Conservation (phyloP, 92 coral and sea anemone species). For the Isaurus tuberculatus region DNA sequence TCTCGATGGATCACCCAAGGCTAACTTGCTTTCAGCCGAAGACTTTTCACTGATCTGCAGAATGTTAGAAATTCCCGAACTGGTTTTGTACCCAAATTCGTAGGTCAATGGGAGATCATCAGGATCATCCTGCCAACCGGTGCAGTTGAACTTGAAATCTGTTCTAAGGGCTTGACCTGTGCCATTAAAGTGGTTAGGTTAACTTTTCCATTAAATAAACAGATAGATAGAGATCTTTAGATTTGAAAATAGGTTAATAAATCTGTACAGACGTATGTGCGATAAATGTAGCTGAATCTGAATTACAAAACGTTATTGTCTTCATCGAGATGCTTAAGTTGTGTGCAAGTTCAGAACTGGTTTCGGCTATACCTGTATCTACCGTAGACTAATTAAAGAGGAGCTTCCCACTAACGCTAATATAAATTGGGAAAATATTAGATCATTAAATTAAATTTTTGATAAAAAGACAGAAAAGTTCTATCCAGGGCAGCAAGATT, state of each 20-base stretch:
- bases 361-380: too few species aligned
- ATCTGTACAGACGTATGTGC: too few species aligned
- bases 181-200: background rate
- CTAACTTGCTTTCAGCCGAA: conserved; percentile 36
- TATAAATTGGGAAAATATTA: too few species aligned
- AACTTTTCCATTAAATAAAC: background rate
- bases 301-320: too few species aligned
- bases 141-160: conserved; percentile 35
- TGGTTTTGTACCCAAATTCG: conserved; percentile 60
- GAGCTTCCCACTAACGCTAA: too few species aligned
- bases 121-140: conserved; percentile 53
- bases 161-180: conserved; percentile 26
- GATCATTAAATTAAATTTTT: too few species aligned
- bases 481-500: too few species aligned
- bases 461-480: too few species aligned
- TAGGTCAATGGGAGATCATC: conserved; percentile 56
- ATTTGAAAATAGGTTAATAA: background rate
- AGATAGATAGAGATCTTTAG: background rate
- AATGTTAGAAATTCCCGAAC: conserved; percentile 13
- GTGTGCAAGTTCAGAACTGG: too few species aligned
- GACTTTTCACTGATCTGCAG: conserved; percentile 38
- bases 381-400: too few species aligned
- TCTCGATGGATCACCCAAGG: conserved; percentile 35
- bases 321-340: too few species aligned
- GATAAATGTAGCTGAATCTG: too few species aligned